phyloP scores from a whole-genome alignment of 2,888 invertebrate genomes.

The Eurytoma adleriae region DNA sequence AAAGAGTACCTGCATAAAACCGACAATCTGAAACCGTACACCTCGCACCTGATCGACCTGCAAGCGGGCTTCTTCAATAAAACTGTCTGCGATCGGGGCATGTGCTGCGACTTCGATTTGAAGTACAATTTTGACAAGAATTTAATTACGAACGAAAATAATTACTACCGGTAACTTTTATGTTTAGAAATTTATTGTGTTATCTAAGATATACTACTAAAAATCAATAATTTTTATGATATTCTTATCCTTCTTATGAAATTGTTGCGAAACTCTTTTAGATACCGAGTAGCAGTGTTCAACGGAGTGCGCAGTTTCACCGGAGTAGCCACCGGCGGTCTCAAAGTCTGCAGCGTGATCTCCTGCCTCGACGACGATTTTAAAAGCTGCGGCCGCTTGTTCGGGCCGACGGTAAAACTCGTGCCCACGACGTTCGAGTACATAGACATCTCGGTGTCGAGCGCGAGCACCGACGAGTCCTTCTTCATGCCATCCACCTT shows the following conservation, averaged over 20 bases:
- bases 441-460: slow-evolving; percentile 60
- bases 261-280: slow-evolving; percentile 20
- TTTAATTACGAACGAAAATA: slow-evolving; percentile 32
- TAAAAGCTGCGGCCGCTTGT: slow-evolving; percentile 55
- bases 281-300: slow-evolving; percentile 66
- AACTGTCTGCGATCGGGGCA: slow-evolving; percentile 60
- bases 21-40: slow-evolving; percentile 58
- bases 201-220: no score
- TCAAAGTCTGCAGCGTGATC: slow-evolving; percentile 59
- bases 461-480: slow-evolving; percentile 44
- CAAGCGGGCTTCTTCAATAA: slow-evolving; percentile 50
- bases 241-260: no score
- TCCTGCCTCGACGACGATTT: slow-evolving; percentile 53
- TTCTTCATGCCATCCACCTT: slow-evolving; percentile 58
- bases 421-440: slow-evolving; percentile 62
- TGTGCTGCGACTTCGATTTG: slow-evolving; percentile 64
- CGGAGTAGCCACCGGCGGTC: slow-evolving; percentile 53
- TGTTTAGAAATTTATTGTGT: no score
- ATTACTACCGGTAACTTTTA: slow-evolving; percentile 61
- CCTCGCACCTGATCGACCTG: slow-evolving; percentile 57
- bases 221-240: no score
- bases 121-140: slow-evolving; percentile 54
- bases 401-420: slow-evolving; percentile 58
- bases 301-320: slow-evolving; percentile 61
- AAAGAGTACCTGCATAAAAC: not conserved